Evolutionary conservation across 2,113 vertebrate species (phyloP).

Genomic region (Hyperopisus bebe): DNA sequence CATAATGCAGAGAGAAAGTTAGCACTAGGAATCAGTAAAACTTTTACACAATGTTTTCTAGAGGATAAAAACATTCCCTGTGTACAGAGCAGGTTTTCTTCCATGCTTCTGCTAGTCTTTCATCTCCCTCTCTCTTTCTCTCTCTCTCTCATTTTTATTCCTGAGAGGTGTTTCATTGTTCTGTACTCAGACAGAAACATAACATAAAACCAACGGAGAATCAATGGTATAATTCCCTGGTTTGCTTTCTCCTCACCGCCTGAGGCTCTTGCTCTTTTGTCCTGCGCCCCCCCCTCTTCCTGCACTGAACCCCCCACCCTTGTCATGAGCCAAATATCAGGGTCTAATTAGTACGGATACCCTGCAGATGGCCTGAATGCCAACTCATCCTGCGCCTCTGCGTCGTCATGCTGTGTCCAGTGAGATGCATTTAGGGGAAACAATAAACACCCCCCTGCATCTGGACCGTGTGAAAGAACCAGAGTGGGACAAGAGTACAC

Average conservation of each 20-base stretch:
- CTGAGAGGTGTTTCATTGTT: not conserved
- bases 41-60: not conserved
- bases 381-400: not conserved
- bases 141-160: slow-evolving; percentile 6
- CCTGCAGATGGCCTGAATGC: not conserved
- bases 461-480: not conserved
- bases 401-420: slow-evolving; percentile 4
- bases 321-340: not conserved
- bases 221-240: slow-evolving; percentile 27
- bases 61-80: not conserved
- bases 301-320: not conserved
- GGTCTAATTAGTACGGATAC: slow-evolving; percentile 11
- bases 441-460: not conserved
- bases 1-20: not conserved
- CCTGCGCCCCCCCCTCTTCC: not conserved
- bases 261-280: not conserved
- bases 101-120: slow-evolving; percentile 1
- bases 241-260: not conserved
- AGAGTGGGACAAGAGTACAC: not conserved
- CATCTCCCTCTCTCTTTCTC: not conserved
- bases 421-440: not conserved
- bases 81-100: not conserved
- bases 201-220: slow-evolving; percentile 1
- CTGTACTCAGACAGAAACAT: slow-evolving; percentile 10
- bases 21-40: not conserved